A percentile compares a stretch with the other conserved stretches of the same genome.
Evolutionary conservation across 1,140 invertebrate species (phyloP).

Genomic region (Brachionus plicatilis): DNA sequence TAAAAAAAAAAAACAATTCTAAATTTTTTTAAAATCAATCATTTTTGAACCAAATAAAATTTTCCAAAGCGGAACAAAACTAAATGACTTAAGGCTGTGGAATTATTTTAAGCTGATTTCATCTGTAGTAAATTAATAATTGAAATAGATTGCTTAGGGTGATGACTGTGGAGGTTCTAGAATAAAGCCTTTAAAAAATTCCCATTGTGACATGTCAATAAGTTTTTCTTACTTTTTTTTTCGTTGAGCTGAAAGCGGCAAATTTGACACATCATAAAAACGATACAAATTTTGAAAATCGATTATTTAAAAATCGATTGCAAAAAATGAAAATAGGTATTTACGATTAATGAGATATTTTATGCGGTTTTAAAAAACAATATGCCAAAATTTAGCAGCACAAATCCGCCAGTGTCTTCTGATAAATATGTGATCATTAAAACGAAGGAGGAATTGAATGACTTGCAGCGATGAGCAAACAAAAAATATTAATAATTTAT

Average conservation of each 20-base stretch:
- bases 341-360: neutral
- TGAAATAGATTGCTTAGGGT: neutral
- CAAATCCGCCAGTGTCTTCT: neutral
- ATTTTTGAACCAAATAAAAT: neutral
- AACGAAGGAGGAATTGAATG: neutral
- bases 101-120: neutral
- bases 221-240: neutral
- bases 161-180: neutral
- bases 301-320: neutral
- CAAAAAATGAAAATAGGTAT: neutral
- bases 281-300: neutral
- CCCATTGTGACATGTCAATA: neutral
- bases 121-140: neutral
- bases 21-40: neutral
- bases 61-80: neutral
- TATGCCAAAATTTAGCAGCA: neutral
- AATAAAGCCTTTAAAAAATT: neutral
- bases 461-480: neutral
- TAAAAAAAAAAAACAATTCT: neutral
- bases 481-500: neutral
- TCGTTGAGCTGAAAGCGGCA: neutral
- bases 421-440: neutral
- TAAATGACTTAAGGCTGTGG: neutral
- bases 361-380: neutral
- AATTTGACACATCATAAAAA: neutral